Evolutionary conservation across 2,888 invertebrate genomes (phyloP).

Genomic region (Aspidiotus destructor): DNA sequence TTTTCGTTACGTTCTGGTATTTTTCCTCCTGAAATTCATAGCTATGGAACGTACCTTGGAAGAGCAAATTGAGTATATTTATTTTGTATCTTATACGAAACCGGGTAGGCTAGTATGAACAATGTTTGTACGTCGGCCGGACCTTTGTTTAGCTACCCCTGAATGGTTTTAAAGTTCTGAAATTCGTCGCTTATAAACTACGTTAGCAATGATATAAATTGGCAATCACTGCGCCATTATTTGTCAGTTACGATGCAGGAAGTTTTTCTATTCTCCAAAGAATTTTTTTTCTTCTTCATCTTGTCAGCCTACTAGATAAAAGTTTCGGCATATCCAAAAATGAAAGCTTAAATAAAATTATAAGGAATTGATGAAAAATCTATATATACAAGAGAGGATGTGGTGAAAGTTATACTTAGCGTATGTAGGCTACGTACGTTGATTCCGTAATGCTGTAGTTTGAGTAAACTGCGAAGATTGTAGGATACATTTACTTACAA

Average conservation of each 20-base stretch:
- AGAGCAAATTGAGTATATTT: no score
- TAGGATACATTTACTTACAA: no score
- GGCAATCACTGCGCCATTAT: slow-evolving; percentile 36
- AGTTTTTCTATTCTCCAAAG: slow-evolving; percentile 20
- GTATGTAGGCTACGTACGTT: no score
- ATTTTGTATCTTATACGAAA: no score
- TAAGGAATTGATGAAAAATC: neutral
- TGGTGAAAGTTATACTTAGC: neutral
- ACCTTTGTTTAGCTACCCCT: neutral
- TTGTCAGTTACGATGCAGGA: slow-evolving; percentile 29
- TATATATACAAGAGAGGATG: neutral
- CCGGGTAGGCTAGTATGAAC: no score
- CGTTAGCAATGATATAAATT: slow-evolving; percentile 36
- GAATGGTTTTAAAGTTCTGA: slow-evolving; percentile 19
- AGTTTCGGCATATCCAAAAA: slow-evolving; percentile 19
- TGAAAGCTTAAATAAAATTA: slow-evolving; percentile 31
- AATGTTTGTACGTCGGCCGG: no score
- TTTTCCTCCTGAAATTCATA: no score
- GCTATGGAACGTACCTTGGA: no score
- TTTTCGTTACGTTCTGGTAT: no score
- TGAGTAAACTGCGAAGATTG: no score
- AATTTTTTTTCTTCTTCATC: slow-evolving; percentile 18
- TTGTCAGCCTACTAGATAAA: slow-evolving; percentile 15
- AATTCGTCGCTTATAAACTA: slow-evolving; percentile 34
- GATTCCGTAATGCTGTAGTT: neutral